Base-by-base conservation (phyloP, 2,797 vertebrate species). In the Malurus splendens region DNA sequence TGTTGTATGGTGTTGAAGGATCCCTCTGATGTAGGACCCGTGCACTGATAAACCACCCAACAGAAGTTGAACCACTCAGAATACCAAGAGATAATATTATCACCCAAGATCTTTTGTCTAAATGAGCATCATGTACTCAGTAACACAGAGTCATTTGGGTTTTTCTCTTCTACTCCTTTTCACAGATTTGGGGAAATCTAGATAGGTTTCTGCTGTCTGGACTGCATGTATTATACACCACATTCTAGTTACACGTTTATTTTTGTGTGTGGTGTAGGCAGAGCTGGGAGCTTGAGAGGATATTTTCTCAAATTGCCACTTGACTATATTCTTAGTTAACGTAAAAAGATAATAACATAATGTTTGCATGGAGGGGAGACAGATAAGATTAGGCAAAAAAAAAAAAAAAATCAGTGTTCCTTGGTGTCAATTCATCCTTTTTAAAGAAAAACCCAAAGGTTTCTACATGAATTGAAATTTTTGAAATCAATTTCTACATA, bases 161-260 rank as follows among this genome's bases (percentile, higher is more conserved):
- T 73, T 74, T 28, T 74, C 82, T 73, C 39, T 67, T 67, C 28
- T 67, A 18, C 27, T 60, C 32, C 50, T 87, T 59, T 51, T 89
- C 52, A 54, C 25, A 64, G 25, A 54, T 68, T 57, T 51, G 18
- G 50, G 84, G 42, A 56, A 87, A 54, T 18, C 18, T 39, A 47
- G 60, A 20, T 45, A 47, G 4, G 18, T 71, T 81, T 73, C 64
- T 64, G 41, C 72, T 90, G 59, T 73, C 60, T 86, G 57, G 44
- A 28, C 36, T 60, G 30, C 50, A 74, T 52, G 19, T 15, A 84
- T 88, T 71, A 57, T 47, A 82, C 18, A 88, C 51, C 78, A 82
- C 32, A 55, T 61, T 84, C 82, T 82, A 89, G 73, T 80, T 85
- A 85, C 55, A 89, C 47, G 7, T 85, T 80, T 94, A 91, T 91